Evolutionary conservation across 2,888 invertebrate species (phyloP).

Genomic region (Athalia rosae): DNA sequence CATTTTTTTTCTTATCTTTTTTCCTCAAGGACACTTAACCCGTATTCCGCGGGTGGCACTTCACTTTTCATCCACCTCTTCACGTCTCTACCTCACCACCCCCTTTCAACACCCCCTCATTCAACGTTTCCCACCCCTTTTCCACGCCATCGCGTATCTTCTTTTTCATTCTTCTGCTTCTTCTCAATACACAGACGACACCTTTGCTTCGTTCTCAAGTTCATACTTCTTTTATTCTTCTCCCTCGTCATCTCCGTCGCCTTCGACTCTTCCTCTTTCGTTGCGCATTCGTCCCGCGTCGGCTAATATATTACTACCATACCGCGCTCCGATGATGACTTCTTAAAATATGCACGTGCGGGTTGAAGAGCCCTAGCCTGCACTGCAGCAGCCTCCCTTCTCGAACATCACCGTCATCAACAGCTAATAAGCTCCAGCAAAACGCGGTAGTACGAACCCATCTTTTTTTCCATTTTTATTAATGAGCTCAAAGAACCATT

Average conservation of each 20-base stretch:
- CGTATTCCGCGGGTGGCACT: constrained; percentile 47
- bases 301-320: neutral
- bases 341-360: constrained; percentile 62
- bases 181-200: neutral
- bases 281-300: constrained; percentile 28
- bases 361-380: too few species aligned
- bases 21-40: constrained; percentile 50
- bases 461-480: constrained; percentile 38
- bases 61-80: constrained; percentile 42
- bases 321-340: constrained; percentile 59
- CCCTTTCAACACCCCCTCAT: neutral
- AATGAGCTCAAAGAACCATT: constrained; percentile 34
- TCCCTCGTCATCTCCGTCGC: neutral
- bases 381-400: neutral
- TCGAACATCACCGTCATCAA: neutral
- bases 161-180: neutral
- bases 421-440: neutral
- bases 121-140: neutral
- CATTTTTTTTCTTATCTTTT: constrained; percentile 13
- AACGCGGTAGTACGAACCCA: neutral
- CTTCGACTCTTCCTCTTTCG: constrained; percentile 19
- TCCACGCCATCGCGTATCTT: constrained; percentile 2
- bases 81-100: constrained; percentile 1
- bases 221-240: constrained; percentile 25
- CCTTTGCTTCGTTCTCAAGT: constrained; percentile 15